Conservation (phyloP, 1,140 invertebrate species). For the Pachypeltis micranthus region DNA sequence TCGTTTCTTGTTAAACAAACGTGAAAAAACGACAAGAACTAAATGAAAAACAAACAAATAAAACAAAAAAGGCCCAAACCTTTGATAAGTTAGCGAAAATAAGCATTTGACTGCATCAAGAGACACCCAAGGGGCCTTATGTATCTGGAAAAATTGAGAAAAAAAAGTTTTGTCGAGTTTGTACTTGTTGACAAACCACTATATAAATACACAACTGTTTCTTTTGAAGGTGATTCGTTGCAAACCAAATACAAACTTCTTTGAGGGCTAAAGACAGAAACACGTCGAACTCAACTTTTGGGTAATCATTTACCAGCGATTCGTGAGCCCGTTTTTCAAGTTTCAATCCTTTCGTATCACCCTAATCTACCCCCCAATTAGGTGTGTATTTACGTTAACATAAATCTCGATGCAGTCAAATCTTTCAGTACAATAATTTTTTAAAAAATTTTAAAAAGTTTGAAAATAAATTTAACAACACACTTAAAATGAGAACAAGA, state of each 20-base stretch:
- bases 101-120: neutral
- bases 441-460: constrained; percentile 4
- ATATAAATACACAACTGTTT: no score
- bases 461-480: constrained; percentile 10
- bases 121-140: neutral
- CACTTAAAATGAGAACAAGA: constrained; percentile 3
- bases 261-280: neutral
- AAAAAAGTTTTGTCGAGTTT: no score
- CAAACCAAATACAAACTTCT: neutral
- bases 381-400: no score
- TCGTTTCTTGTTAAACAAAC: no score
- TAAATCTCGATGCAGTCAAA: neutral
- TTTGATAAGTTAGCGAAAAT: neutral
- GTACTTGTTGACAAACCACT: no score
- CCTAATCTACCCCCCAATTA: no score
- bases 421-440: neutral
- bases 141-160: neutral
- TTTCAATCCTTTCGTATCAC: no score
- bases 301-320: neutral
- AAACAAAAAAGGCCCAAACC: constrained; percentile 23
- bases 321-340: neutral
- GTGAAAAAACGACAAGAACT: neutral
- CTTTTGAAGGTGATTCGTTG: neutral
- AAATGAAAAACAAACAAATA: neutral
- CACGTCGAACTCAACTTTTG: neutral